Base-by-base conservation (phyloP, 2,113 vertebrate genomes). In the Motacilla tschutschensis region DNA sequence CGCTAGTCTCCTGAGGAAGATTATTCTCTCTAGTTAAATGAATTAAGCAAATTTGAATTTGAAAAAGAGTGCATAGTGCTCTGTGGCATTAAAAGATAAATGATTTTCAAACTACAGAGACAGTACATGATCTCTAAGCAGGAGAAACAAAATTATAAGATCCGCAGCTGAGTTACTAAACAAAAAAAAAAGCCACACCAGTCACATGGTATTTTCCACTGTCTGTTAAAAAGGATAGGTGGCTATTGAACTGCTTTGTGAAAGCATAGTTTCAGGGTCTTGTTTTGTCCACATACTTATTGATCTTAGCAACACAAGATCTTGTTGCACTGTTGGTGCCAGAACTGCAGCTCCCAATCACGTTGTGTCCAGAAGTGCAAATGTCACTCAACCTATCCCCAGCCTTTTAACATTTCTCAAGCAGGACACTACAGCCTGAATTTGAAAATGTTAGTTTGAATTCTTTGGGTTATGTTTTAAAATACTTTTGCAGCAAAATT, bases 21-120 rank as follows among this genome's bases (percentile, higher is more conserved):
- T n/a, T 24, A 44, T 67, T 79, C 40, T 69, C 40, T 78, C 51
- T 47, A 66, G 53, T 43, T 86, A 86, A 79, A 79, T 40, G 17
- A 79, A 86, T 89, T 89, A 67, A 91, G 35, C 3, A 86, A 86
- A 81, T 78, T 29, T 85, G 41, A 81, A 75, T 72, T 82, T 78
- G n/a, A 65, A 88, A 89, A 81, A 46, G 40, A 62, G 14, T 40
- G 17, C 11, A n/a, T 9, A 50, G 26, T 35, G 28, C 35, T 48
- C 29, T 72, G 12, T 48, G 62, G 6, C 35, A 36, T 82, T 81
- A 65, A 69, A 64, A 78, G 24, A 44, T 15, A 87, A 76, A 81
- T 35, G 2, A 25, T 26, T 67, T 83, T 67, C 26, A 71, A 35
- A n/a, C 18, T 59, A 48, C 40, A 77, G 36, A 46, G 14, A 21